phyloP scores from a whole-genome alignment of 2,888 invertebrate species.

The Cosmia trapezina region DNA sequence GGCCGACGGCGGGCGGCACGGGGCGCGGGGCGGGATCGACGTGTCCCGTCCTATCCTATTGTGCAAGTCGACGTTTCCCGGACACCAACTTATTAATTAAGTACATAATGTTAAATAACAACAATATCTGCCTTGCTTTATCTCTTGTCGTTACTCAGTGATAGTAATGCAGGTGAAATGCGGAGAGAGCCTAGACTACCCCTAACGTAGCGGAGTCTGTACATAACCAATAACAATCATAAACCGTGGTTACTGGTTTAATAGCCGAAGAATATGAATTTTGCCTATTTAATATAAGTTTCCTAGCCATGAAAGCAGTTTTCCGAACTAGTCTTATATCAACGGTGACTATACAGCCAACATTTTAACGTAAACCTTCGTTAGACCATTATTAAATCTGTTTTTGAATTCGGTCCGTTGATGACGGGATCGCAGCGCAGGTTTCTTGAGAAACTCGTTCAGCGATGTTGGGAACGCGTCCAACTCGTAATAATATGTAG shows the following conservation, averaged over 20 bases:
- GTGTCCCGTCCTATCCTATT: constrained; percentile 80
- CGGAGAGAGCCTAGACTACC: constrained; percentile 3
- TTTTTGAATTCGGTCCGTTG: constrained; percentile 32
- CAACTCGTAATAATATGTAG: constrained; percentile 65
- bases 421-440: constrained; percentile 30
- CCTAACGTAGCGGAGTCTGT: constrained; percentile 2
- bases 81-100: constrained; percentile 80
- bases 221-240: neutral
- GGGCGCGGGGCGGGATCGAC: constrained; percentile 69
- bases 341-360: neutral
- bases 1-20: constrained; percentile 60
- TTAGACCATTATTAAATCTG: constrained; percentile 9
- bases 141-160: constrained; percentile 48
- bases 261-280: neutral
- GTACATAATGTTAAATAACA: constrained; percentile 72
- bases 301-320: neutral
- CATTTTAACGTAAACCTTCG: neutral
- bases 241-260: constrained; percentile 5
- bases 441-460: constrained; percentile 46
- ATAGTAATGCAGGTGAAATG: constrained; percentile 43
- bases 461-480: constrained; percentile 52
- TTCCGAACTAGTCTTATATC: neutral
- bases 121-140: constrained; percentile 63
- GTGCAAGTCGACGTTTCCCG: constrained; percentile 76
- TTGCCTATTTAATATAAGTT: constrained; percentile 7